Base-by-base conservation (phyloP, 2,797 vertebrate genomes). In the Pogonophryne albipinna region DNA sequence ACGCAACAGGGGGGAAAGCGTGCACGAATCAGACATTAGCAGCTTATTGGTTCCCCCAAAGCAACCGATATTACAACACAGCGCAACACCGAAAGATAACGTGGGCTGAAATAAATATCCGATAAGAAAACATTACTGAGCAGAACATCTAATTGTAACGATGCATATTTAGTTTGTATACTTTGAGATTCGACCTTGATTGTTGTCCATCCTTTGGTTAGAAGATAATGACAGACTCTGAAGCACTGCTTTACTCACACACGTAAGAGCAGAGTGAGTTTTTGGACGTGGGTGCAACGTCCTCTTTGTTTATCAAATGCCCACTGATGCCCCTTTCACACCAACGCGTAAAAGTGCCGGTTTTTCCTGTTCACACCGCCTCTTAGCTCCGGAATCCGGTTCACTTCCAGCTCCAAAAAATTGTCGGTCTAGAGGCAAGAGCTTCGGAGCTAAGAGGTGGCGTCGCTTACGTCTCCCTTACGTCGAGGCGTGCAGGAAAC, bases 141-240 rank as follows among this genome's bases (percentile, higher is more conserved):
- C 16, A 49, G 20, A 57, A 55, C 17, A 66, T 15, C 31, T 8
- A 57, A 42, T 66, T 15, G 4, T 5, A 60, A 58, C 47, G 4
- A 17, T 1, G 5, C 23, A 20, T 41, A 15, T 47, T 27, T 23
- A 23, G 23, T 23, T 23, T 23, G 3, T 27, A 3, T 3, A 27
- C 23, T 27, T 27, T 27, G 23, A 27, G 23, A 27, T 27, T 27
- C 23, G 3, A 27, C 23, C 4, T 27, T 27, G 23, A 27, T 27
- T 27, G 57, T 72, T 42, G 50, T 63, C 42, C 27, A 44, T 82
- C 76, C 67, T 79, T 20, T 1, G 67, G 85, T 79, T 68, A 76
- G n/a, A 62, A 78, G 74, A 82, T 85, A 85, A 88, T 85, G 82
- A 80, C 78, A 60, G 63, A 74, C 59, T 47, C 52, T 41, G 16